These are phyloP conservation scores for Lithobates sylvaticus DNA, from an alignment of 2,797 vertebrate genomes.

Conservation along the genomic window DNA sequence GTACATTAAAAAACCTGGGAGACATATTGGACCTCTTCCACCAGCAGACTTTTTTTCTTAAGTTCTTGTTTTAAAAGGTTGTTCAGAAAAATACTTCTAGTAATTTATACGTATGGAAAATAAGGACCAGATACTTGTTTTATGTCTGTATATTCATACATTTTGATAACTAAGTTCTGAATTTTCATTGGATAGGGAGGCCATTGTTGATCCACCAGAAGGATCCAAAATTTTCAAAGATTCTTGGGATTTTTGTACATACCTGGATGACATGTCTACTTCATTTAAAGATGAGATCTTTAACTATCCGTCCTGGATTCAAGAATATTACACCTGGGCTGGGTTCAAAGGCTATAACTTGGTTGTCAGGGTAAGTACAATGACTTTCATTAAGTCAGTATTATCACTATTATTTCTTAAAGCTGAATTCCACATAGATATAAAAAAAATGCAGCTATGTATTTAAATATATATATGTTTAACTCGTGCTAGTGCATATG, in stretches of 20 bases:
- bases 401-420: background rate
- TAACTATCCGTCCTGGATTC: constrained; percentile 75
- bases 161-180: background rate
- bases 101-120: no score
- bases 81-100: background rate
- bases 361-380: constrained; percentile 78
- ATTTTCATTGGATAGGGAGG: background rate
- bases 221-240: constrained; percentile 77
- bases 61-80: no score
- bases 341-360: constrained; percentile 82
- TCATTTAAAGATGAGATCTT: constrained; percentile 78
- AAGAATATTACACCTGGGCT: constrained; percentile 84
- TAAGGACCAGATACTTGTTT: background rate
- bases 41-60: no score
- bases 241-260: constrained; percentile 79
- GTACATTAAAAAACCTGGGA: no score
- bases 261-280: constrained; percentile 72
- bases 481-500: no score
- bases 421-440: no score
- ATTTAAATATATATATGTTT: no score
- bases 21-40: no score
- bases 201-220: constrained; percentile 2
- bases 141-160: background rate
- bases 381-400: background rate
- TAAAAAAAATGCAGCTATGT: no score